Evolutionary conservation across 2,888 invertebrate genomes (phyloP).

Genomic region (Pandemis heparana): DNA sequence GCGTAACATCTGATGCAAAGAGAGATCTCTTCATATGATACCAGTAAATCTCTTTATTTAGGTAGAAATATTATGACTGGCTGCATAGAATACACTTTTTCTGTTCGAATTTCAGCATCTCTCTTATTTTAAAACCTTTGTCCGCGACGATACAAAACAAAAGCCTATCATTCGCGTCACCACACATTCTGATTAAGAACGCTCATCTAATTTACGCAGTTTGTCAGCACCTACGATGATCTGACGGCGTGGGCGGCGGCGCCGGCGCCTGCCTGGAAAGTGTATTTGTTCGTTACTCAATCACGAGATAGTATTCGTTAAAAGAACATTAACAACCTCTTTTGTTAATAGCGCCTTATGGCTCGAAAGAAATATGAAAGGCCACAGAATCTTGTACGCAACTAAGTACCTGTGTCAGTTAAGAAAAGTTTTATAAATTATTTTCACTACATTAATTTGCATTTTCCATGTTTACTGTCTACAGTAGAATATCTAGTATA

Average conservation of each 20-base stretch:
- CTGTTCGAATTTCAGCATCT: too few species aligned
- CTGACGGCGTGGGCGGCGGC: constrained; percentile 35
- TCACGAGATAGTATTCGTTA: constrained; percentile 13
- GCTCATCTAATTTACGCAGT: constrained; percentile 36
- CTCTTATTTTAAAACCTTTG: too few species aligned
- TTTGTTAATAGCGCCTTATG: constrained; percentile 1
- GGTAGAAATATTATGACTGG: too few species aligned
- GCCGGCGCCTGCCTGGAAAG: constrained; percentile 29
- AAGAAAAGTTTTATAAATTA: neutral
- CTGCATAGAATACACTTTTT: too few species aligned
- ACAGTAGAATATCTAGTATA: neutral
- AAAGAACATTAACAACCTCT: constrained; percentile 13
- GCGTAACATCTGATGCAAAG: too few species aligned
- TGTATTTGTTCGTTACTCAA: constrained; percentile 32
- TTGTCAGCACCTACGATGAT: constrained; percentile 40
- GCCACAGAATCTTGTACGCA: neutral
- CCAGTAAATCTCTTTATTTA: too few species aligned
- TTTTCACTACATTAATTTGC: neutral
- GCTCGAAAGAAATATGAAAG: constrained; percentile 1
- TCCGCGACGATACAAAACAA: constrained; percentile 2
- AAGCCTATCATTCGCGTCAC: constrained; percentile 24
- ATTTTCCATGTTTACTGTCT: neutral
- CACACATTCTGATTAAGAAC: constrained; percentile 16
- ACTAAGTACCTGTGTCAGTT: neutral
- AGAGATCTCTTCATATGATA: too few species aligned